phyloP scores from a whole-genome alignment of 2,888 invertebrate genomes.

The Prosopocoilus inquinatus region DNA sequence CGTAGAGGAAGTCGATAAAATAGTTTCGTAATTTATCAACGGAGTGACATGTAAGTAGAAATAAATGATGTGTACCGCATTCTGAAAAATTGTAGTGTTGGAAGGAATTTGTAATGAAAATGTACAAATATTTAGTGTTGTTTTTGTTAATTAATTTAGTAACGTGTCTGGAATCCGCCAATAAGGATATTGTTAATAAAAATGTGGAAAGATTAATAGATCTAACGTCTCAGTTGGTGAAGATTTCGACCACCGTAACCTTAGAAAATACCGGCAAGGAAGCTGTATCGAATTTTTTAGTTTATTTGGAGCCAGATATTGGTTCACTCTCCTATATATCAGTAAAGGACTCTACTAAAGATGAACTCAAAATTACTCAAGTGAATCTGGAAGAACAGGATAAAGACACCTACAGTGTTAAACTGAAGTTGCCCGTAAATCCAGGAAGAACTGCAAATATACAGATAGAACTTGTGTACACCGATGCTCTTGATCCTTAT shows the following conservation, averaged over 20 bases:
- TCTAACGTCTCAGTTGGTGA: conserved; percentile 84
- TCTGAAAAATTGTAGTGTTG: neutral
- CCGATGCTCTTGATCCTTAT: conserved; percentile 76
- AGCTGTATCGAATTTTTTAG: conserved; percentile 67
- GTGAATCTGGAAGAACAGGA: conserved; percentile 50
- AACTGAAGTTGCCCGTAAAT: conserved; percentile 60
- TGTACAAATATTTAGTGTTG: conserved; percentile 13
- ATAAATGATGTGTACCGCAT: too few species aligned
- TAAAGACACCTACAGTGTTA: conserved; percentile 35
- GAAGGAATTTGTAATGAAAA: conserved; percentile 8
- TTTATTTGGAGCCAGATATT: conserved; percentile 66
- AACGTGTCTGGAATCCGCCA: conserved; percentile 47
- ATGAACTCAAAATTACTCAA: conserved; percentile 52
- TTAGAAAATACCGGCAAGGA: conserved; percentile 80
- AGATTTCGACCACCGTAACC: conserved; percentile 75
- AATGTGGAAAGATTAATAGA: conserved; percentile 87
- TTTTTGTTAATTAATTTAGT: conserved; percentile 6
- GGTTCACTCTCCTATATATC: conserved; percentile 72
- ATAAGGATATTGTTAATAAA: conserved; percentile 64
- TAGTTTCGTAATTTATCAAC: too few species aligned
- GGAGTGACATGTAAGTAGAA: too few species aligned
- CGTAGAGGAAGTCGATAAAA: too few species aligned
- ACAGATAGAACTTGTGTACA: conserved; percentile 71
- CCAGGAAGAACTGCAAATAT: conserved; percentile 60
- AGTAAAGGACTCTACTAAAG: conserved; percentile 63